These are phyloP conservation scores for Megamerina dolium DNA, from an alignment of 2,888 invertebrate genomes.

Conservation along the genomic window DNA sequence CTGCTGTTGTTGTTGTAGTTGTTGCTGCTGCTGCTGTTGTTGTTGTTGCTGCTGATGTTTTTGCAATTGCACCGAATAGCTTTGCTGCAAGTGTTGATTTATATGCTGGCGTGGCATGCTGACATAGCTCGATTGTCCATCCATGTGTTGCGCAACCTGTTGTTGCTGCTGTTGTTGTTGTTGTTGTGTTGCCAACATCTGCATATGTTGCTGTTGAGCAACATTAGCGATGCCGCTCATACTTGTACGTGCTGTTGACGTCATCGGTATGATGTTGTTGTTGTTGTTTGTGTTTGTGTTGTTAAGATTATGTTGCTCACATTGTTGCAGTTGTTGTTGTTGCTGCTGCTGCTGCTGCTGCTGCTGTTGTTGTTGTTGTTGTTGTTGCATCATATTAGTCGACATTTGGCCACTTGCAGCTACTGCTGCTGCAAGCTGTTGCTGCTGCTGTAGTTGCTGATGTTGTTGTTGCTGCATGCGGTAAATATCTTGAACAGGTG, in stretches of 20 bases:
- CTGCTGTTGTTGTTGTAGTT: constrained; percentile 31
- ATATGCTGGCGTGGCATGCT: constrained; percentile 29
- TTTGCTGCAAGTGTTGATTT: constrained; percentile 30
- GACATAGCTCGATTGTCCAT: constrained; percentile 20
- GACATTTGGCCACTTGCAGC: constrained; percentile 20
- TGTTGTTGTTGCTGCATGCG: constrained; percentile 41
- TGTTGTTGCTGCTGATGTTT: constrained; percentile 31
- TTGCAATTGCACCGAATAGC: constrained; percentile 18
- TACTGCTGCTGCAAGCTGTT: constrained; percentile 36
- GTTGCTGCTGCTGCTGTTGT: constrained; percentile 36
- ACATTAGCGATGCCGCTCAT: constrained; percentile 45
- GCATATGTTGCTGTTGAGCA: constrained; percentile 41
- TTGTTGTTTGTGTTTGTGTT: constrained; percentile 26
- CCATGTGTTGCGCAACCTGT: constrained; percentile 29
- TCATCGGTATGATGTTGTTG: constrained; percentile 24
- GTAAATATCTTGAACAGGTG: constrained; percentile 40
- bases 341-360: constrained; percentile 23
- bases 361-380: constrained; percentile 28
- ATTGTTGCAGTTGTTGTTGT: constrained; percentile 16
- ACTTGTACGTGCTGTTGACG: constrained; percentile 33
- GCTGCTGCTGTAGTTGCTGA: too few species aligned
- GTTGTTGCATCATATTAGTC: constrained; percentile 35
- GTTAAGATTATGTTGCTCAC: constrained; percentile 30
- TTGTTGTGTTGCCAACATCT: constrained; percentile 33
- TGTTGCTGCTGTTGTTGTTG: constrained; percentile 36